Evolutionary conservation across 1,140 invertebrate genomes (phyloP), one percentile per base, ranked within the genome.

Genomic region (Caenorhabditis brenneri): DNA sequence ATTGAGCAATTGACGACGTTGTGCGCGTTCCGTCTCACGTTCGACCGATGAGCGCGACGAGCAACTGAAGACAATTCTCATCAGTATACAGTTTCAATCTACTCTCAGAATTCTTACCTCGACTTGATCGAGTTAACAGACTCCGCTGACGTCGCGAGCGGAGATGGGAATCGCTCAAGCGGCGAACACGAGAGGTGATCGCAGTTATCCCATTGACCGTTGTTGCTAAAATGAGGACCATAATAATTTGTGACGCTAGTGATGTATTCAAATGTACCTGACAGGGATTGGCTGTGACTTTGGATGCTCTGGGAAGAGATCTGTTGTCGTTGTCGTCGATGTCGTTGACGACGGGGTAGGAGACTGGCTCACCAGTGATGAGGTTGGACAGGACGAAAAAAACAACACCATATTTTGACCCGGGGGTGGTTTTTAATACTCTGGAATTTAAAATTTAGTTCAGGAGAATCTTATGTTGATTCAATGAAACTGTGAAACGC

Each of bases 11-110:
- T 81, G 81, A 27, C 48, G 49, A 42, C 79, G 33, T 55, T 85
- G 55, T 15, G 49, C 49, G 22, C 84, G 84, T 48, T 85, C 84
- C 5, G 80, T 48, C 82, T 85, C 84, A 53, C 84, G 53, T 79
- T 85, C 84, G 29, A 60, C 80, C 31, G 58, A 81, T 46, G 84
- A 85, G 60, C 84, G 84, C 31, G 83, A 80, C 39, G 84, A 85
- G 33, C 58, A 85, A 49, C 84, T 85, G 22, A 16, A 85, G 78
- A 51, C 15, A 12, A 36, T 65, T 39, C 24, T 7, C 16, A 31
- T 24, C 5, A 74, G 15, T 46, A 33, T 15, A n/a, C 31, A 36
- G 7, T 12, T 36, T 36, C 29, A 33, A 19, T 42, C n/a, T 5
- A 27, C 27, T n/a, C 15, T 58, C 24, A 24, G n/a, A 58, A 58